Percentiles rank a stretch among this genome's conserved stretches.
phyloP scores from a whole-genome alignment of 2,113 vertebrate species.

The Paedocypris sp. region DNA sequence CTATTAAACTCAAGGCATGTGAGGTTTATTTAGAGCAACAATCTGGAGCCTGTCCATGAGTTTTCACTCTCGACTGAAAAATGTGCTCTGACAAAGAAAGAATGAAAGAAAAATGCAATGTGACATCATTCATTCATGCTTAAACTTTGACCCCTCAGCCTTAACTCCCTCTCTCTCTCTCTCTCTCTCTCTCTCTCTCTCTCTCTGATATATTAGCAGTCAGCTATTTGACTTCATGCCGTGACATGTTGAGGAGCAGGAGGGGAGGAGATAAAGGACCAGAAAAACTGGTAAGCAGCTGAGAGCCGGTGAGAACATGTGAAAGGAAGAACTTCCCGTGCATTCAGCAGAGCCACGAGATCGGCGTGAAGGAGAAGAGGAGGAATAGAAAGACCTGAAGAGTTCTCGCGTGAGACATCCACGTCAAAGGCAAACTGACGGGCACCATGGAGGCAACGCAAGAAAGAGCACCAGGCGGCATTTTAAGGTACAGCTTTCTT shows the following conservation, averaged over 20 bases:
- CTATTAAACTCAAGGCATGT: conserved; percentile 11
- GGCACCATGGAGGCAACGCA: conserved; percentile 16
- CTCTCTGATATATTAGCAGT: neutral
- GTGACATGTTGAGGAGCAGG: conserved; percentile 47
- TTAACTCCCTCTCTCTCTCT: conserved; percentile 16
- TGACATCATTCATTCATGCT: conserved; percentile 29
- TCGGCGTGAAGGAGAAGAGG: conserved; percentile 15
- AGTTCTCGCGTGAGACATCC: neutral
- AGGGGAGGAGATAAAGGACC: conserved; percentile 48
- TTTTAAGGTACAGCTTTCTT: conserved; percentile 20
- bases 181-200: conserved; percentile 4
- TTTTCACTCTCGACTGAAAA: conserved; percentile 3
- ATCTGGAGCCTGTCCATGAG: neutral
- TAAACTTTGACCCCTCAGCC: conserved; percentile 55
- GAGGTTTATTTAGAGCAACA: conserved; percentile 18
- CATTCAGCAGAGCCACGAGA: conserved; percentile 21
- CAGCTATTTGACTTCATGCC: conserved; percentile 41
- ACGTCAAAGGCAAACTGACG: neutral
- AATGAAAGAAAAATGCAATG: conserved; percentile 3
- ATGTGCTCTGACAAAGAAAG: neutral
- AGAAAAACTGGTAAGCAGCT: conserved; percentile 57
- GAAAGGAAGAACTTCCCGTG: conserved; percentile 32
- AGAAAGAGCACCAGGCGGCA: conserved; percentile 22
- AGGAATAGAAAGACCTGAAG: conserved; percentile 22
- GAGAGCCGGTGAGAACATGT: conserved; percentile 28